A percentile compares a stretch with the other conserved stretches of the same genome.
phyloP scores from a whole-genome alignment of 1,140 invertebrate genomes.

The Pogonognathellus flavescens region DNA sequence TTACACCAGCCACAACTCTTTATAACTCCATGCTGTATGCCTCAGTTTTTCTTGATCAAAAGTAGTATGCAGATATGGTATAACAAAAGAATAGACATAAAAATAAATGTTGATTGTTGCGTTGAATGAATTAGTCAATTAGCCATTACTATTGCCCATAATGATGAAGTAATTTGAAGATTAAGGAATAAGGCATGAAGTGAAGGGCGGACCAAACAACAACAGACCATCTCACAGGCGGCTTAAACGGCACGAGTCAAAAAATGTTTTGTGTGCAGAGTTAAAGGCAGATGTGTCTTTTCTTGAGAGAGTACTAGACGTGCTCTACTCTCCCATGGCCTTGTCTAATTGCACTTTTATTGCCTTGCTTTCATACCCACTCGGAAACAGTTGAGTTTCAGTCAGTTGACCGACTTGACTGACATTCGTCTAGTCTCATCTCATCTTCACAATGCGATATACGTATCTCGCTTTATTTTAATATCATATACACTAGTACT shows the following conservation, averaged over 20 bases:
- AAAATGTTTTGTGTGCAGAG: background rate
- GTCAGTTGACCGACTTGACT: background rate
- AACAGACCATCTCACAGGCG: background rate
- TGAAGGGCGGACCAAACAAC: background rate
- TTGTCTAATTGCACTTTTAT: constrained; percentile 38
- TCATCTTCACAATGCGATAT: background rate
- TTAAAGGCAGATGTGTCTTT: constrained; percentile 1
- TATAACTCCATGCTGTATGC: background rate
- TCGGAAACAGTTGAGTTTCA: background rate
- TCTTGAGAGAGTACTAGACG: background rate
- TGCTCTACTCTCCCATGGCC: background rate
- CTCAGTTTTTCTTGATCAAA: background rate
- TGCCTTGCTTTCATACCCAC: constrained; percentile 4
- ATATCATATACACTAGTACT: too few relatives aligned
- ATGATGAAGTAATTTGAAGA: too few relatives aligned
- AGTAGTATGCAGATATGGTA: too few relatives aligned
- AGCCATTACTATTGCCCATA: too few relatives aligned
- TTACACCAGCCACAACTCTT: too few relatives aligned
- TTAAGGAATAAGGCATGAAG: background rate
- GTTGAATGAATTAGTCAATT: background rate
- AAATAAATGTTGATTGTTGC: background rate
- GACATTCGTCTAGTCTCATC: background rate
- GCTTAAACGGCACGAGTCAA: background rate
- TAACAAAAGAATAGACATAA: background rate
- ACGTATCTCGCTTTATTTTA: too few relatives aligned